phyloP scores from a whole-genome alignment of 1,140 invertebrate species.

The Portunus trituberculatus region DNA sequence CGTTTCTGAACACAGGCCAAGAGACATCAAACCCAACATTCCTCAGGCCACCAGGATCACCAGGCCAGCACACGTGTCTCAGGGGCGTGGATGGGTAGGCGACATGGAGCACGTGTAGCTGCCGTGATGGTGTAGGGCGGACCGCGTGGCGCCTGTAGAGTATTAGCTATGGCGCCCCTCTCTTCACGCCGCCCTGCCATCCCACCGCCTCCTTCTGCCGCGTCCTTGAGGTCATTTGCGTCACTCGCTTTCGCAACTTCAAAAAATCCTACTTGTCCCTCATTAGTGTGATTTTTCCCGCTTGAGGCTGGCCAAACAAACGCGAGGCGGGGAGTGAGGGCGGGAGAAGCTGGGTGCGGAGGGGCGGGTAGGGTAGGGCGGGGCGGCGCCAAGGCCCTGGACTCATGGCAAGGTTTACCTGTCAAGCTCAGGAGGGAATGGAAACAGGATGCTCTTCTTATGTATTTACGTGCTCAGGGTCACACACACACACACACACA shows the following conservation, averaged over 20 bases:
- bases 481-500: neutral
- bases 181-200: neutral
- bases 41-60: no score
- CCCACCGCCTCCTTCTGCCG: neutral
- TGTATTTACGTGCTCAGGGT: neutral
- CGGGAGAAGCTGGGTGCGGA: neutral
- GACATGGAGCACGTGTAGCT: neutral
- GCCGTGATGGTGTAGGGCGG: neutral
- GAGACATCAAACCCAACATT: no score
- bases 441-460: neutral
- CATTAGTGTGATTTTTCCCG: neutral
- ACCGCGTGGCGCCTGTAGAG: neutral
- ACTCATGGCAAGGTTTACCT: neutral
- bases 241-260: neutral
- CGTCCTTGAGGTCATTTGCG: neutral
- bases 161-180: neutral
- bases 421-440: neutral
- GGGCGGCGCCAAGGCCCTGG: neutral
- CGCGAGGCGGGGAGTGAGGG: neutral
- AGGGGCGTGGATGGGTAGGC: neutral
- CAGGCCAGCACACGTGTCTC: no score
- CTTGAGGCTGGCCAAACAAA: neutral
- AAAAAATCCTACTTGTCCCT: neutral
- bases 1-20: no score
- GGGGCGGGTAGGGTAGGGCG: neutral